These are phyloP conservation scores for Magallana nippona DNA, from an alignment of 2,888 invertebrate genomes.

Conservation along the genomic window DNA sequence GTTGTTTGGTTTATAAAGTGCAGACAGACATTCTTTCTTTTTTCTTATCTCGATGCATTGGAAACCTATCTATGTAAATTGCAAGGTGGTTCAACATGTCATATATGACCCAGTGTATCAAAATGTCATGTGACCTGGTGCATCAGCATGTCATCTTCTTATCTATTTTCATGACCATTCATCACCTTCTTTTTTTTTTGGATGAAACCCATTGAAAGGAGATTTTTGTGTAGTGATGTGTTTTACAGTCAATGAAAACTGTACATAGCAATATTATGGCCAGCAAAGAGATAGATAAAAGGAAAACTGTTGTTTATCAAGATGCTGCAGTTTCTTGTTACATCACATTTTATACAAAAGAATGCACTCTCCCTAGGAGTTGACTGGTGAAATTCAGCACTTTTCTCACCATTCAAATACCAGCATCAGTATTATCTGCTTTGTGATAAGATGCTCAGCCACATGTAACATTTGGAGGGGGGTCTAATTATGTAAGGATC, in stretches of 20 bases:
- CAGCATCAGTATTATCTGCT: too few relatives aligned
- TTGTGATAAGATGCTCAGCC: not conserved
- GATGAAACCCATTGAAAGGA: too few relatives aligned
- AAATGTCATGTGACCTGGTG: slow-evolving; percentile 2
- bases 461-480: slow-evolving; percentile 30
- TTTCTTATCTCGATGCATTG: not conserved
- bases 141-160: not conserved
- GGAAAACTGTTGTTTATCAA: too few relatives aligned
- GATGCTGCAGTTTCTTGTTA: too few relatives aligned
- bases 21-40: not conserved
- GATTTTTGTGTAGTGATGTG: too few relatives aligned
- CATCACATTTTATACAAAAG: too few relatives aligned
- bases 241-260: too few relatives aligned
- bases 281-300: too few relatives aligned
- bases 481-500: slow-evolving; percentile 27
- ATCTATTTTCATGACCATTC: not conserved
- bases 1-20: not conserved
- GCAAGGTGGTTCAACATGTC: not conserved
- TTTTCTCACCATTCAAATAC: too few relatives aligned
- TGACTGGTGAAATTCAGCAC: too few relatives aligned
- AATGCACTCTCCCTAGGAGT: too few relatives aligned
- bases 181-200: not conserved
- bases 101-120: not conserved
- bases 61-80: not conserved
- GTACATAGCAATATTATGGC: too few relatives aligned